These are phyloP conservation scores for Epinotia demarniana DNA, from an alignment of 2,888 invertebrate species.

Conservation along the genomic window DNA sequence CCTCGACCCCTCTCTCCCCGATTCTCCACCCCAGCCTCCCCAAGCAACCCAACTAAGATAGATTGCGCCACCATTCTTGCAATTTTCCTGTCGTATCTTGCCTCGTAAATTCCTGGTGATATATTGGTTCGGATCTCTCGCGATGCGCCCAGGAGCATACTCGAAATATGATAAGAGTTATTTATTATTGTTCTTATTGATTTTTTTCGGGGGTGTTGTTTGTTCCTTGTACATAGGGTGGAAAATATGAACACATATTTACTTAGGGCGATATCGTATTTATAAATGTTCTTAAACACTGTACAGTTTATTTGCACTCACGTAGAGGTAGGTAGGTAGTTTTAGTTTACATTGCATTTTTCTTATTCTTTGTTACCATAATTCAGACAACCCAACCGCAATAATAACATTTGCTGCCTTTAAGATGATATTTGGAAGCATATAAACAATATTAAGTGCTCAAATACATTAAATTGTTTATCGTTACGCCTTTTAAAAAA, in stretches of 20 bases:
- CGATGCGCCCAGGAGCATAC: conserved; percentile 85
- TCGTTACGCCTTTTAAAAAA: not conserved
- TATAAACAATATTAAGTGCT: not conserved
- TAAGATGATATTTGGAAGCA: not conserved
- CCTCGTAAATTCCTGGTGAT: conserved; percentile 94
- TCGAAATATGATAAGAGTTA: conserved; percentile 85
- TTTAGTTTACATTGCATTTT: not conserved
- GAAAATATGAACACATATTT: conserved; percentile 26
- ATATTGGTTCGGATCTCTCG: conserved; percentile 88
- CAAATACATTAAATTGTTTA: not conserved
- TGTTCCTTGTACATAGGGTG: conserved; percentile 62
- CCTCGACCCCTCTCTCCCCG: conserved; percentile 71
- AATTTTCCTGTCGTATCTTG: conserved; percentile 97
- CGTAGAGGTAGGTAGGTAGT: too few relatives aligned
- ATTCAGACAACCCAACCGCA: not conserved
- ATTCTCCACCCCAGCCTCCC: conserved; percentile 75
- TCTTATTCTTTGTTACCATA: not conserved
- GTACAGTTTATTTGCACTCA: not conserved
- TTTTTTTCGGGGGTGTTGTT: conserved; percentile 76
- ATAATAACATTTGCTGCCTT: not conserved
- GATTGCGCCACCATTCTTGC: conserved; percentile 96
- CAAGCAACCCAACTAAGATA: conserved; percentile 90
- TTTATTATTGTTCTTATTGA: conserved; percentile 85
- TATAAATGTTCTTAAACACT: conserved; percentile 6
- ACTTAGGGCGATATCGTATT: conserved; percentile 16